These are phyloP conservation scores for Dendroctonus valens DNA, from an alignment of 1,140 invertebrate species.

Conservation along the genomic window DNA sequence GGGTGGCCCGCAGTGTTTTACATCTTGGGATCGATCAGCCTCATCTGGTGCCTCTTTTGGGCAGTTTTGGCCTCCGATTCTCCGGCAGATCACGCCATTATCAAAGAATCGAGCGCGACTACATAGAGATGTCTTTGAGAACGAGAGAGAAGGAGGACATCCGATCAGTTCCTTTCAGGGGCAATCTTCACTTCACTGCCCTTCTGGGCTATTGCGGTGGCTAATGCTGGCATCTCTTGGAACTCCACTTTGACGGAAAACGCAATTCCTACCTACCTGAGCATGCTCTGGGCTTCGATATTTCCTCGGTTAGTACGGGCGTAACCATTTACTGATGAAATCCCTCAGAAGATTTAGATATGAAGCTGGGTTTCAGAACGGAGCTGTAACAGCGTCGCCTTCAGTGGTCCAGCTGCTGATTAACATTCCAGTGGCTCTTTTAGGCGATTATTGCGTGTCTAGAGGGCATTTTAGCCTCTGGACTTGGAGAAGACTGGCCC, in stretches of 20 bases:
- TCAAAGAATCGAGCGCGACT: slow-evolving; percentile 59
- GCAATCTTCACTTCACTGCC: slow-evolving; percentile 21
- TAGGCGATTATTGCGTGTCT: slow-evolving; percentile 1
- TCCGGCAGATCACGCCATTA: slow-evolving; percentile 60
- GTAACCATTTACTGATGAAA: slow-evolving; percentile 64
- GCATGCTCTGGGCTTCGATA: slow-evolving; percentile 74
- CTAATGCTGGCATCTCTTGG: slow-evolving; percentile 87
- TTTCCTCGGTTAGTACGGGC: slow-evolving; percentile 44
- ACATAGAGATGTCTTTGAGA: slow-evolving; percentile 56
- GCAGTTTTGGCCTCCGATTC: slow-evolving; percentile 61
- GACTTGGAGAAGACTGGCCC: slow-evolving; percentile 3
- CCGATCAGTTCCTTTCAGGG: slow-evolving; percentile 16
- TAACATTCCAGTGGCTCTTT: not conserved
- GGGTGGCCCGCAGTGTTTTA: slow-evolving; percentile 81
- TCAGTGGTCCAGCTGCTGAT: not conserved
- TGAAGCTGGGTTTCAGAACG: slow-evolving; percentile 49
- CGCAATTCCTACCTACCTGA: slow-evolving; percentile 87
- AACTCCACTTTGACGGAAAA: slow-evolving; percentile 89
- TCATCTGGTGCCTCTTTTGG: slow-evolving; percentile 63
- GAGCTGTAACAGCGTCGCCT: not conserved
- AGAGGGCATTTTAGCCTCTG: not conserved
- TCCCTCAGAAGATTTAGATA: slow-evolving; percentile 51
- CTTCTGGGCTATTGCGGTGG: slow-evolving; percentile 49
- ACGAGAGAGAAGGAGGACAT: slow-evolving; percentile 5
- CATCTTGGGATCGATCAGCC: slow-evolving; percentile 61